Evolutionary conservation across 2,113 vertebrate species (phyloP).

Genomic region (Gopherus flavomarginatus): DNA sequence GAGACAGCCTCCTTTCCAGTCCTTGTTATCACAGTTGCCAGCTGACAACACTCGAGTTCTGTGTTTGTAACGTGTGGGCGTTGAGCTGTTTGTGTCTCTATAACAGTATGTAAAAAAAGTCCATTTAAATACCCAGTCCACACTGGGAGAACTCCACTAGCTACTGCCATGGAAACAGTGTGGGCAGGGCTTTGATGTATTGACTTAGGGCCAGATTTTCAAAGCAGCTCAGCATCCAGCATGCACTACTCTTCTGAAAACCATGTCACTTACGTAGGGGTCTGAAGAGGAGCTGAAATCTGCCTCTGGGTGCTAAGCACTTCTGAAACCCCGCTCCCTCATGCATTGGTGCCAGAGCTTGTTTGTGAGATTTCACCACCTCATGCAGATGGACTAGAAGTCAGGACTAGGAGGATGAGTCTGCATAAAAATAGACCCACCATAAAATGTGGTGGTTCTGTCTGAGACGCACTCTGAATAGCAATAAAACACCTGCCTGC

Average conservation of each 20-base stretch:
- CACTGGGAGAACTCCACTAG: rapidly evolving
- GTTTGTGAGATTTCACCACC: rapidly evolving
- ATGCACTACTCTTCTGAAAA: background rate
- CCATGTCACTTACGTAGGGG: rapidly evolving
- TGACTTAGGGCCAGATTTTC: background rate
- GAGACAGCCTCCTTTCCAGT: background rate
- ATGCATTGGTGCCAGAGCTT: background rate
- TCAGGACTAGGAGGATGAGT: background rate
- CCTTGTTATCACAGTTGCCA: background rate
- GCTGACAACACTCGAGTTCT: background rate
- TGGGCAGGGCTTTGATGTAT: background rate
- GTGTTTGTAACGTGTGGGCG: background rate
- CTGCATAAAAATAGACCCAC: background rate
- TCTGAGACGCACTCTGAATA: rapidly evolving
- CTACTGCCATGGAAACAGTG: rapidly evolving
- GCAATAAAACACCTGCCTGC: background rate
- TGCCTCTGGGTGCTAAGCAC: background rate
- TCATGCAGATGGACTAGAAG: background rate
- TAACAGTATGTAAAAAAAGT: rapidly evolving
- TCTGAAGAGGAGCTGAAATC: background rate
- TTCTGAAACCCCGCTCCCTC: rapidly evolving
- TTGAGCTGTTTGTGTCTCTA: background rate
- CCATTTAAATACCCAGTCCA: rapidly evolving
- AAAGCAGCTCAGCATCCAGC: rapidly evolving
- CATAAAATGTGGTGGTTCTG: rapidly evolving